These are phyloP conservation scores for Holacanthus passer DNA, from an alignment of 2,113 vertebrate species.

Conservation along the genomic window DNA sequence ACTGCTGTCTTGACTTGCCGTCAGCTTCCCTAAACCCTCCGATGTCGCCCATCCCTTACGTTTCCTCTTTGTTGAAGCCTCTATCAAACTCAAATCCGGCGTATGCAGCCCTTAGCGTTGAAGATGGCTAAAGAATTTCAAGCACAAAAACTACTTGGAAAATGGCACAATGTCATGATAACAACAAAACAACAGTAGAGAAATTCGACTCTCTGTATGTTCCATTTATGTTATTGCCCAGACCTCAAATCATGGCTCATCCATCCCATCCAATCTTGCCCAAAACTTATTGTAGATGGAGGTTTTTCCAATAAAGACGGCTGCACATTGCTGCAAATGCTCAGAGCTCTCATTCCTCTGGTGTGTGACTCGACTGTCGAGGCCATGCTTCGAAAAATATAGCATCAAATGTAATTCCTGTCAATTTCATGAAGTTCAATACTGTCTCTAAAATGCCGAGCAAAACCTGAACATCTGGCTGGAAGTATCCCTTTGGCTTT, in stretches of 20 bases:
- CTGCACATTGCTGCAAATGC: not conserved
- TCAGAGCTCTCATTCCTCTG: not conserved
- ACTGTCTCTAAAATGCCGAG: slow-evolving; percentile 5
- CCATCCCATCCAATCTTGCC: not conserved
- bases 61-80: slow-evolving; percentile 6
- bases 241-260: not conserved
- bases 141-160: not conserved
- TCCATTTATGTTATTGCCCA: too few relatives aligned
- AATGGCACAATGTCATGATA: not conserved
- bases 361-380: slow-evolving; percentile 11
- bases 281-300: not conserved
- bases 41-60: slow-evolving; percentile 16
- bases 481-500: not conserved
- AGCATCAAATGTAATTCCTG: slow-evolving; percentile 20
- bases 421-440: slow-evolving; percentile 7
- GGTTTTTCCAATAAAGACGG: not conserved
- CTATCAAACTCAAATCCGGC: not conserved
- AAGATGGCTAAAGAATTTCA: not conserved
- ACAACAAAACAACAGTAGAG: not conserved
- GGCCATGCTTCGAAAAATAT: not conserved
- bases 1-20: slow-evolving; percentile 39
- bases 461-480: not conserved
- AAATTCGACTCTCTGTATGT: too few relatives aligned
- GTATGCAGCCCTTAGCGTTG: not conserved
- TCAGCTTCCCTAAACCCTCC: slow-evolving; percentile 31